These are phyloP conservation scores for Elaphurus davidianus DNA, from an alignment of 2,113 vertebrate species.

Conservation along the genomic window DNA sequence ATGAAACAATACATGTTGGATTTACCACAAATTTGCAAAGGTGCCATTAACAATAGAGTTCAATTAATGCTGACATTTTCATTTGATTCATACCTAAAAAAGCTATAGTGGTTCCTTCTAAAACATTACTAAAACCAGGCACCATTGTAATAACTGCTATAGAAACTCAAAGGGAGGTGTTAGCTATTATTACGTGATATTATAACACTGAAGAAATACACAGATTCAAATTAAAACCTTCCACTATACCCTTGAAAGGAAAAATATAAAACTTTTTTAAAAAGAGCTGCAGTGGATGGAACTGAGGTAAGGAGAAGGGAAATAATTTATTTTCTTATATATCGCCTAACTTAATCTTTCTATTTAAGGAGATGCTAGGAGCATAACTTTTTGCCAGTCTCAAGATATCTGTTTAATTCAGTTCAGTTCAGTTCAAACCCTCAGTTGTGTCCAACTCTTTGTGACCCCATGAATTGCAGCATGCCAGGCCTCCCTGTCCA, in stretches of 20 bases:
- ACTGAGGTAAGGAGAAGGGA: neutral
- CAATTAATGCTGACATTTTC: slow-evolving; percentile 39
- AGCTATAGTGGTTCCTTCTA: neutral
- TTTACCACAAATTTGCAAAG: slow-evolving; percentile 24
- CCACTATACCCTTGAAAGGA: neutral
- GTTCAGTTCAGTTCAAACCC: too few species aligned
- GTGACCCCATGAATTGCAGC: too few species aligned
- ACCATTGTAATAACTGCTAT: neutral
- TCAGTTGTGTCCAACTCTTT: too few species aligned
- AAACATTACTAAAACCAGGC: neutral
- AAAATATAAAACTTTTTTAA: neutral
- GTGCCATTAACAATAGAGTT: neutral
- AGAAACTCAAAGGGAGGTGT: neutral
- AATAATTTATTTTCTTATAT: neutral
- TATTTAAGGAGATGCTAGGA: neutral
- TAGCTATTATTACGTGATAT: slow-evolving; percentile 21
- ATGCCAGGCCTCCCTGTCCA: too few species aligned
- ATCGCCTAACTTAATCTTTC: neutral
- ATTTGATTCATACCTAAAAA: slow-evolving; percentile 29
- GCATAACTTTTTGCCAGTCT: neutral
- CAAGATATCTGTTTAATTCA: neutral
- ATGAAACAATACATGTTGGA: neutral
- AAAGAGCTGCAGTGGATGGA: neutral
- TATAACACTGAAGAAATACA: slow-evolving; percentile 1
- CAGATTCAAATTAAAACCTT: neutral